Conservation (phyloP, 2,113 vertebrate genomes). For the Sorex araneus region DNA sequence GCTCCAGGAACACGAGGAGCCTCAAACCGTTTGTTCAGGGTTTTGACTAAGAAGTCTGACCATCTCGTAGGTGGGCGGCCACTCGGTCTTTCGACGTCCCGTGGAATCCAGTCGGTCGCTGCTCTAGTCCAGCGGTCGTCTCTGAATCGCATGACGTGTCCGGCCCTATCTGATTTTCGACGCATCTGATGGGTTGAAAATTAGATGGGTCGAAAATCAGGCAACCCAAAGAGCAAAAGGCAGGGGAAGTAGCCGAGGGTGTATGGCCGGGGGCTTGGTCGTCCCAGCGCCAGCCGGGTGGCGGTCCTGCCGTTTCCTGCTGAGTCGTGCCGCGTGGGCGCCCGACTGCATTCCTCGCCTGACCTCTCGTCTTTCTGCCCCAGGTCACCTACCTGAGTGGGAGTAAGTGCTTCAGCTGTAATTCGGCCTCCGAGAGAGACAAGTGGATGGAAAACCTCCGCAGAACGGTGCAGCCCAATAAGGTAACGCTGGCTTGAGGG, state of each 20-base stretch:
- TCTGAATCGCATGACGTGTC: too few relatives aligned
- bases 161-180: too few relatives aligned
- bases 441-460: constrained; percentile 99
- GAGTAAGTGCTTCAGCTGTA: constrained; percentile 98
- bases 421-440: constrained; percentile 97
- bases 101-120: too few relatives aligned
- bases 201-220: too few relatives aligned
- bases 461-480: constrained; percentile 96
- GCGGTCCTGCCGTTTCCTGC: not conserved
- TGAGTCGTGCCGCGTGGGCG: not conserved
- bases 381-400: constrained; percentile 97
- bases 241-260: not conserved
- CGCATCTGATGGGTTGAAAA: too few relatives aligned
- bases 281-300: not conserved
- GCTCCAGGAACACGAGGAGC: too few relatives aligned
- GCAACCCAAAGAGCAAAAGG: too few relatives aligned
- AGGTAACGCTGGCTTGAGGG: constrained; percentile 89
- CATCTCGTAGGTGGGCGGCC: too few relatives aligned
- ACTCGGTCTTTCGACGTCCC: too few relatives aligned
- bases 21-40: too few relatives aligned
- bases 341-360: not conserved
- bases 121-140: too few relatives aligned
- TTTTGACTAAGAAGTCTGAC: too few relatives aligned
- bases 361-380: constrained; percentile 73
- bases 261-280: not conserved